Conservation (phyloP, 2,888 invertebrate species). For the Amphimallon solstitiale region DNA sequence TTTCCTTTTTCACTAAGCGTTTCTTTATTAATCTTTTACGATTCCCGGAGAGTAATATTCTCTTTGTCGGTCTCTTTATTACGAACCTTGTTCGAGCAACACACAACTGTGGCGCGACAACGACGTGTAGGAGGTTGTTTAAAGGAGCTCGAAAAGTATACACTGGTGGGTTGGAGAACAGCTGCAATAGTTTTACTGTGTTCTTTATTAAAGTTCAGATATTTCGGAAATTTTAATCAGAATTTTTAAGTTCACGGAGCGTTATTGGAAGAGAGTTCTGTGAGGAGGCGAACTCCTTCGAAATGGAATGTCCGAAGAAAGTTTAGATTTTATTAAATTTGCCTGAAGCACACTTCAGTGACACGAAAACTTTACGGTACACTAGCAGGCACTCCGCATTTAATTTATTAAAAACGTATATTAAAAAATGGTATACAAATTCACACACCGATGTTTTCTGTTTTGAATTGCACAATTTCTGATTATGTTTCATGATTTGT, state of each 20-base stretch:
- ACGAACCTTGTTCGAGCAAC: background rate
- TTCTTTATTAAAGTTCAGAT: conserved; percentile 31
- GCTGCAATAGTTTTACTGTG: conserved; percentile 29
- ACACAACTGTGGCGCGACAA: background rate
- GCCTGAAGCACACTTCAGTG: background rate
- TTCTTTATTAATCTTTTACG: conserved; percentile 1
- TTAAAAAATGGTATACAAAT: background rate
- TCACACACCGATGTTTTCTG: too few species aligned
- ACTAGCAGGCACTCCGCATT: background rate
- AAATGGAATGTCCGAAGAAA: conserved; percentile 14
- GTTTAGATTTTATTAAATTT: conserved; percentile 26
- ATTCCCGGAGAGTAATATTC: background rate
- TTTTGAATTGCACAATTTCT: conserved; percentile 26
- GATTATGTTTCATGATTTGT: conserved; percentile 28
- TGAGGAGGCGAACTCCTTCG: conserved; percentile 6
- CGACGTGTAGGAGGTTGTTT: conserved; percentile 16
- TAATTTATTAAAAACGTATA: background rate
- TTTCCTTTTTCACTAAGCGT: background rate
- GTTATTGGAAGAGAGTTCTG: background rate
- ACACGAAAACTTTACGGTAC: background rate
- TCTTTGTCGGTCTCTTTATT: background rate
- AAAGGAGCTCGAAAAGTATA: conserved; percentile 7
- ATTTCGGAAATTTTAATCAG: conserved; percentile 28
- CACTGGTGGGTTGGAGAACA: conserved; percentile 12
- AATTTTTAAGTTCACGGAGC: conserved; percentile 25